Percentiles rank a stretch among this genome's conserved stretches.
phyloP scores from a whole-genome alignment of 2,888 invertebrate genomes.

The Athrips mouffetella region DNA sequence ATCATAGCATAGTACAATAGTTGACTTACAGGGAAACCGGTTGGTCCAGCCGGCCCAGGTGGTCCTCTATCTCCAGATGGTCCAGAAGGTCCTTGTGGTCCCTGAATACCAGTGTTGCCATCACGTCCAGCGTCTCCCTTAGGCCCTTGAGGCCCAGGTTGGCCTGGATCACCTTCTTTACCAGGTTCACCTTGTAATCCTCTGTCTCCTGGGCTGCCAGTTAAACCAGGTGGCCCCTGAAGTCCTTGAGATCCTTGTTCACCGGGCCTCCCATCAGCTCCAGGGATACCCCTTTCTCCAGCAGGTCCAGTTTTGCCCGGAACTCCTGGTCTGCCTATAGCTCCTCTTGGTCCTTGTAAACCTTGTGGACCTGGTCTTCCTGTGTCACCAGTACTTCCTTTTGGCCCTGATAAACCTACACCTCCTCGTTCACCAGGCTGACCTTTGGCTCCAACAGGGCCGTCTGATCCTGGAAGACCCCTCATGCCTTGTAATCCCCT shows the following conservation, averaged over 20 bases:
- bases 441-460: slow-evolving; percentile 86
- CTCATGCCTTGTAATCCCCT: slow-evolving; percentile 81
- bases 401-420: slow-evolving; percentile 67
- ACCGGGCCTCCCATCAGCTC: slow-evolving; percentile 91
- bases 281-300: slow-evolving; percentile 86
- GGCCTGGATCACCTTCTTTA: slow-evolving; percentile 87
- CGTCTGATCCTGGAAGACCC: slow-evolving; percentile 87
- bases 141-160: slow-evolving; percentile 85
- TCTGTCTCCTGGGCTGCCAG: slow-evolving; percentile 88
- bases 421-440: slow-evolving; percentile 84
- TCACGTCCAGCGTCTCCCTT: slow-evolving; percentile 89
- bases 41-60: slow-evolving; percentile 85
- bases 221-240: slow-evolving; percentile 87
- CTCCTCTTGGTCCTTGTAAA: slow-evolving; percentile 79
- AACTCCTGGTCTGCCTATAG: slow-evolving; percentile 83
- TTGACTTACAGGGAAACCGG: slow-evolving; percentile 85
- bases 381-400: slow-evolving; percentile 80
- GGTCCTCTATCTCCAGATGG: slow-evolving; percentile 86
- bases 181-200: slow-evolving; percentile 87
- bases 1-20: not conserved
- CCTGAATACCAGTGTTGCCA: slow-evolving; percentile 86
- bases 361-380: slow-evolving; percentile 85
- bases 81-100: slow-evolving; percentile 85
- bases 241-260: slow-evolving; percentile 89
- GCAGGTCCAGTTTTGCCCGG: slow-evolving; percentile 83